Evolutionary conservation across 2,797 vertebrate species (phyloP).

Genomic region (Kryptopterus vitreolus): DNA sequence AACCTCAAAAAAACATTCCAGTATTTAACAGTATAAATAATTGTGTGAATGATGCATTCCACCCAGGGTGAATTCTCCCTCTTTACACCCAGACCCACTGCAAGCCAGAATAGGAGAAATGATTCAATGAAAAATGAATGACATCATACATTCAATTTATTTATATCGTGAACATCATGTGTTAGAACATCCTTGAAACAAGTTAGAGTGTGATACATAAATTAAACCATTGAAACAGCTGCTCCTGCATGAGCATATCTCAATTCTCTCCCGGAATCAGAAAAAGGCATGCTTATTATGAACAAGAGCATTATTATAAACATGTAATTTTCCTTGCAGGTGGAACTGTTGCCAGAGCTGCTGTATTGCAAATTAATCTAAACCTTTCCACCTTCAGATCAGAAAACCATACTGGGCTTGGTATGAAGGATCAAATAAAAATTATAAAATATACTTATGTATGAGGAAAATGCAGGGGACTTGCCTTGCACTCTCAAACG

Average conservation of each 20-base stretch:
- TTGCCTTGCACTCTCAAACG: slow-evolving; percentile 92
- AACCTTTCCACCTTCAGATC: not conserved
- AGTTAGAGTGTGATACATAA: not conserved
- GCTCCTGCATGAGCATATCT: not conserved
- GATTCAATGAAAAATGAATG: not conserved
- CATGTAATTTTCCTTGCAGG: not conserved
- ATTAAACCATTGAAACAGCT: not conserved
- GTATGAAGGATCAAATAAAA: not conserved
- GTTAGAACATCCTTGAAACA: not conserved
- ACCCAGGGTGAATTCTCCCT: not conserved
- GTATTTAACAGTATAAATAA: not conserved
- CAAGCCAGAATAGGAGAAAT: not conserved
- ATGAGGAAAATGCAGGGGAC: slow-evolving; percentile 39
- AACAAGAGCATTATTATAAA: not conserved
- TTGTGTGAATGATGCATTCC: not conserved
- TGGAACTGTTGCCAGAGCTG: not conserved
- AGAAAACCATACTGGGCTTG: not conserved
- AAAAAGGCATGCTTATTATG: not conserved
- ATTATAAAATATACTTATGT: not conserved
- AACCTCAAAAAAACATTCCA: not conserved
- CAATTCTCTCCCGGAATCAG: not conserved
- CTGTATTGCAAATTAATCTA: not conserved
- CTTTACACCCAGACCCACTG: not conserved
- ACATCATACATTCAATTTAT: not conserved
- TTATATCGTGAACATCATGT: not conserved